Base-by-base conservation (phyloP, 2,797 vertebrate species). In the Aeoliscus strigatus region DNA sequence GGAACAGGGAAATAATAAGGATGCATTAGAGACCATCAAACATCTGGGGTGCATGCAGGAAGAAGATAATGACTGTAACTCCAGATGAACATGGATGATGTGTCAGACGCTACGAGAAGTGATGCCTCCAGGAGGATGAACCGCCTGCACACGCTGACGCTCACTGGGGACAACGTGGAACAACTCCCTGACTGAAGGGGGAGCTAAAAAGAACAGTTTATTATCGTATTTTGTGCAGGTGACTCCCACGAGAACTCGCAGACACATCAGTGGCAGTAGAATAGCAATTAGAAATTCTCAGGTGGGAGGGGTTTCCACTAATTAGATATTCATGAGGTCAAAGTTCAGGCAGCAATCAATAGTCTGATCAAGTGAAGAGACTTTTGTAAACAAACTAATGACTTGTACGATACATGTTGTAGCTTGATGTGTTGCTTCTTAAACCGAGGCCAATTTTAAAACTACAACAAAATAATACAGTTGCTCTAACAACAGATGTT, bases 311-410 rank as follows among this genome's bases (percentile, higher is more conserved):
- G n/a, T 59, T 55, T 36, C 33, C 59, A 65, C 77, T 78, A 70
- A 81, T 72, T 75, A 50, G 69, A 80, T 70, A 62, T 62, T 81
- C 73, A 62, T 60, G 49, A 57, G 73, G 69, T 80, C 66, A 77
- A 54, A 30, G 28, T 24, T 34, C 64, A 35, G 44, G 39, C 18
- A 27, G 43, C 48, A 1, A 51, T 17, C 55, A 43, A 5, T 32
- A 54, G 14, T 59, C 59, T 59, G 51, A 45, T 32, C 40, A 30
- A 10, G 31, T 14, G 40, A 34, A 52, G 17, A 27, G 9, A 27
- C n/a, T n/a, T n/a, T n/a, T n/a, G 9, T 10, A 27, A 27, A 11
- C 10, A 27, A 27, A 27, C 4, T 27, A 10, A 9, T 41, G 51
- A 49, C n/a, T 5, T 7, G n/a, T n/a, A n/a, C n/a, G 3, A 29